Conservation (phyloP, 2,797 vertebrate genomes). For the Sebastes kiyomatsui region DNA sequence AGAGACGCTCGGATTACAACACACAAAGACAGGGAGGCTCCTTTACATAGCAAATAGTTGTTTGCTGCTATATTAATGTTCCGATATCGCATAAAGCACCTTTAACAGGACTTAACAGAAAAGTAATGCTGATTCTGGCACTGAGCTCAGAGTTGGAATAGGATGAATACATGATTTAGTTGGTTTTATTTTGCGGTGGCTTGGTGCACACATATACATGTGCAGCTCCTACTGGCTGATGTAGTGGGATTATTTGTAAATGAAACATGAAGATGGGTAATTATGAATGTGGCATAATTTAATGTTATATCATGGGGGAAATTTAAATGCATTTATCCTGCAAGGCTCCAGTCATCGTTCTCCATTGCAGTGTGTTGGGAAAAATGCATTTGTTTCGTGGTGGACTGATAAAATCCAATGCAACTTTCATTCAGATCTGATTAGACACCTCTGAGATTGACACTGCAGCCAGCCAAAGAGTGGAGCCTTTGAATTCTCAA, state of each 20-base stretch:
- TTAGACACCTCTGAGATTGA: constrained; percentile 7
- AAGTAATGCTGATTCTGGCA: constrained; percentile 8
- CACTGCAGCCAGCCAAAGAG: neutral
- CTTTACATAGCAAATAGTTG: no score
- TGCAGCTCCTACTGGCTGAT: neutral
- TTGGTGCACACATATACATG: neutral
- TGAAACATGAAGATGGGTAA: neutral
- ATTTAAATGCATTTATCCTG: neutral
- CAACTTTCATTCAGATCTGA: neutral
- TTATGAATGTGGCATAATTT: neutral
- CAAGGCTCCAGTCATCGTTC: neutral
- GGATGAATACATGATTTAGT: neutral
- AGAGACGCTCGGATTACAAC: no score
- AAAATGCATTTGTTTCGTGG: neutral
- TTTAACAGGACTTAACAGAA: neutral
- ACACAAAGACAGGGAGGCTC: no score
- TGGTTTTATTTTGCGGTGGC: neutral
- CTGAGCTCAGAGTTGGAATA: neutral
- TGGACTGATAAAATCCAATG: neutral
- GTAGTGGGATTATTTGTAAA: neutral
- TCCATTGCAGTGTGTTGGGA: no score
- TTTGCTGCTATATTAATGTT: no score
- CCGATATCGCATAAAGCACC: no score
- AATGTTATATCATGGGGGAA: no score
- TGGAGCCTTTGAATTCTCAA: constrained; percentile 10